A percentile compares a stretch with the other conserved stretches of the same genome.
Conservation (phyloP, 23 tunicate genomes). For the Ascidia mentula region DNA sequence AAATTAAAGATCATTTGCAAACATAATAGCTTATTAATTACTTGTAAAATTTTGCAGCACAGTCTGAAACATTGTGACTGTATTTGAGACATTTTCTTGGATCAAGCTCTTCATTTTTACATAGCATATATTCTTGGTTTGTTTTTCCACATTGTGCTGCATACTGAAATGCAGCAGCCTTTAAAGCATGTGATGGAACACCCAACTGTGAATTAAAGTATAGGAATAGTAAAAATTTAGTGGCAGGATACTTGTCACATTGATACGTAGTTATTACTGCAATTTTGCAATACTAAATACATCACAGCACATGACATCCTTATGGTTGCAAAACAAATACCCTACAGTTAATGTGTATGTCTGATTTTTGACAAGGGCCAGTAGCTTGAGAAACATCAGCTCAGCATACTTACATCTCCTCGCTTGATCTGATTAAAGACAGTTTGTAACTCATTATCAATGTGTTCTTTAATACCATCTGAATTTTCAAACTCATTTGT, state of each 20-base stretch:
- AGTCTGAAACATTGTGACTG: conserved; percentile 69
- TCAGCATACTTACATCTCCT: conserved; percentile 74
- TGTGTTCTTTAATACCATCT: conserved; percentile 36
- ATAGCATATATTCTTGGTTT: conserved; percentile 90
- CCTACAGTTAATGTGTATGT: not conserved
- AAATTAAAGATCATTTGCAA: not conserved
- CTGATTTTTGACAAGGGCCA: not conserved
- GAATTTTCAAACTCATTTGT: conserved; percentile 53
- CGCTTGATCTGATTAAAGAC: conserved; percentile 48
- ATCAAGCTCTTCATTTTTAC: conserved; percentile 73
- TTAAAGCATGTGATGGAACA: conserved; percentile 85
- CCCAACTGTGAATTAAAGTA: conserved; percentile 48
- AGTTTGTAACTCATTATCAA: conserved; percentile 49
- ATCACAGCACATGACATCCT: not conserved
- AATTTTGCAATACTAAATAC: not conserved
- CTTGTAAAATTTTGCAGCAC: conserved; percentile 91
- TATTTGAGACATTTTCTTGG: conserved; percentile 82
- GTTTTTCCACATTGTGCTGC: conserved; percentile 57
- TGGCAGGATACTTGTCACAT: not conserved
- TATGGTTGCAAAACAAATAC: not conserved
- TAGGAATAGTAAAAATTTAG: not conserved
- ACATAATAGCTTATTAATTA: conserved; percentile 10
- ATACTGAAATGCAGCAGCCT: conserved; percentile 95
- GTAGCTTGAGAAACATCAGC: too few species aligned
- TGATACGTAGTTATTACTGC: not conserved